Evolutionary conservation across 2,113 vertebrate genomes (phyloP).

Genomic region (Muntiacus reevesi): DNA sequence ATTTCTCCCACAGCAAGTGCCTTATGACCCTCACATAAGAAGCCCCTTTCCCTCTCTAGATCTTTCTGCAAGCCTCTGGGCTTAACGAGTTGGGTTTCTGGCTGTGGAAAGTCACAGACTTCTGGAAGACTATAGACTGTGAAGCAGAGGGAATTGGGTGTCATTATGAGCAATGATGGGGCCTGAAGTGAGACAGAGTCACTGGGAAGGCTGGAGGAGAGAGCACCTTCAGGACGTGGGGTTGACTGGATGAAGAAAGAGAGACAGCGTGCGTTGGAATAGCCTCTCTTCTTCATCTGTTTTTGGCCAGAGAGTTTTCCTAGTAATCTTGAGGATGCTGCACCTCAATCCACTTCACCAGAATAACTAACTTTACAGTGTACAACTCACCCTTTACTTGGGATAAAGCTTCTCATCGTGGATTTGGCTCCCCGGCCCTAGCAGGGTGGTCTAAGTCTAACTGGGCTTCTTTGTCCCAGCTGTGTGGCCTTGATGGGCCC

Average conservation of each 20-base stretch:
- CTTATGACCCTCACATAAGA: background rate
- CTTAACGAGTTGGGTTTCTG: background rate
- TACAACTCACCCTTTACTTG: background rate
- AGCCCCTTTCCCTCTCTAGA: background rate
- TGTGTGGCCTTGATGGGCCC: background rate
- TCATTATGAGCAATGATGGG: background rate
- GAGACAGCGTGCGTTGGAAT: background rate
- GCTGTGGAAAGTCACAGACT: background rate
- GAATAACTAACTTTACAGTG: background rate
- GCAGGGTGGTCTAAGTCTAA: background rate
- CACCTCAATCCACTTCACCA: no score
- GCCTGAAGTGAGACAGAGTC: background rate
- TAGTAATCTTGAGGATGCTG: background rate
- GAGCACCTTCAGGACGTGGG: background rate
- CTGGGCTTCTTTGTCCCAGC: background rate
- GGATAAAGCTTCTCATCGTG: background rate
- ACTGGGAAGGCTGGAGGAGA: background rate
- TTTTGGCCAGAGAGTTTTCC: background rate
- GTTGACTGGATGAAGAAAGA: background rate
- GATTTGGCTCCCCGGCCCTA: background rate
- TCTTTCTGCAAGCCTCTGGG: background rate
- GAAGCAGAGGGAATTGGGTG: background rate
- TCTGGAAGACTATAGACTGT: background rate
- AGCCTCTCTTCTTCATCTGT: background rate
- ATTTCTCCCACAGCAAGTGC: background rate